Evolutionary conservation across 2,797 vertebrate genomes (phyloP).

Genomic region (Falco naumanni): DNA sequence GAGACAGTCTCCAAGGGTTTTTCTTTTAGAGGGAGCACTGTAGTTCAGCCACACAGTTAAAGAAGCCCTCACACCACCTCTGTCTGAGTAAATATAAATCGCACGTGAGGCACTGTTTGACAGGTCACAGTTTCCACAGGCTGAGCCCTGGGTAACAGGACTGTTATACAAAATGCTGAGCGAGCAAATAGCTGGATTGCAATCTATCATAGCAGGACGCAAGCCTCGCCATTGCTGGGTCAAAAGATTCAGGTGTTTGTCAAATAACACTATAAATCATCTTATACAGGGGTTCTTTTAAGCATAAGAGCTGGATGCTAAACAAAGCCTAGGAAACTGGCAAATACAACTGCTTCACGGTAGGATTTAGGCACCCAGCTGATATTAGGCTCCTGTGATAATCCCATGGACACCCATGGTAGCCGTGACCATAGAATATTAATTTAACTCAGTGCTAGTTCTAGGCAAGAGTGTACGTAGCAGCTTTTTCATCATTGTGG

Average conservation of each 20-base stretch:
- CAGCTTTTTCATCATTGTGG: accelerated
- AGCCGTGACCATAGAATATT: accelerated
- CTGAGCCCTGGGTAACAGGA: not conserved
- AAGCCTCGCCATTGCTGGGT: not conserved
- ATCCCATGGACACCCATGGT: not conserved
- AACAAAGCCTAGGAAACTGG: not conserved
- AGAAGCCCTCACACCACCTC: not conserved
- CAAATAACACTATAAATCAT: slow-evolving; percentile 8
- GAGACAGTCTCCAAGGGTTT: not conserved
- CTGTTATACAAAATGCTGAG: not conserved
- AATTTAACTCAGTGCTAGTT: not conserved
- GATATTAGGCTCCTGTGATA: not conserved
- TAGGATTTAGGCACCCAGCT: not conserved
- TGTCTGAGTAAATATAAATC: not conserved
- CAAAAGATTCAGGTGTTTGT: not conserved
- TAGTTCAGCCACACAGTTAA: not conserved
- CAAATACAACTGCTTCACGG: not conserved
- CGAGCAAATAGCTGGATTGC: not conserved
- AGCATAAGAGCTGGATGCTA: not conserved
- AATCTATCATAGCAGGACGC: not conserved
- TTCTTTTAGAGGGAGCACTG: not conserved
- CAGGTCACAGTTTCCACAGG: not conserved
- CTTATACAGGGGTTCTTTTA: not conserved
- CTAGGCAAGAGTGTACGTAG: not conserved
- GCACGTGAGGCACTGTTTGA: not conserved